Conservation (phyloP, 2,797 vertebrate genomes). For the Scyliorhinus canicula region DNA sequence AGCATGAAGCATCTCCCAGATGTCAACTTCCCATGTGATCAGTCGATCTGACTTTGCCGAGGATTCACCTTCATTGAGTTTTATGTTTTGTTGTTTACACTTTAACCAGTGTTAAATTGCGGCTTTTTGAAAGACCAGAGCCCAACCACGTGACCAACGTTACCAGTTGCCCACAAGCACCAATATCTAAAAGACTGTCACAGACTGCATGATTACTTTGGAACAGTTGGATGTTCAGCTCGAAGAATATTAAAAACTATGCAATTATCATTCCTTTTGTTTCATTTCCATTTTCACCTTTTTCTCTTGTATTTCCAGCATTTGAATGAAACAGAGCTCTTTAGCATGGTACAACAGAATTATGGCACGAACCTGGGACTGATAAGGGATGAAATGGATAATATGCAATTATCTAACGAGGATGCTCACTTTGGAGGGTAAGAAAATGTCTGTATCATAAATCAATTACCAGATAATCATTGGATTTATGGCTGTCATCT, state of each 20-base stretch:
- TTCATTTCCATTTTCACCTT: neutral
- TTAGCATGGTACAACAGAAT: constrained; percentile 85
- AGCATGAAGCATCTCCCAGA: neutral
- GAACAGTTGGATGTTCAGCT: neutral
- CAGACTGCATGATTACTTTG: neutral
- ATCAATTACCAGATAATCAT: neutral
- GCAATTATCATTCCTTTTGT: neutral
- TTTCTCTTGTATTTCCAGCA: constrained; percentile 48
- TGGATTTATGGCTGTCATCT: constrained; percentile 51
- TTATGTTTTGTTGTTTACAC: neutral
- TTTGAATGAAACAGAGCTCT: constrained; percentile 71
- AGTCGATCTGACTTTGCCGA: neutral
- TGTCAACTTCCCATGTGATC: neutral
- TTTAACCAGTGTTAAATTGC: neutral
- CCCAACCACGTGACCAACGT: neutral
- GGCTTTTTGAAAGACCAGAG: neutral
- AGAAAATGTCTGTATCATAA: constrained; percentile 38
- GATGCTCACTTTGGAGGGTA: constrained; percentile 70
- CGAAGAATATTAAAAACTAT: neutral
- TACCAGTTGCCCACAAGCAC: neutral
- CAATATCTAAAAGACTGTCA: neutral
- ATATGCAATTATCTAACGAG: constrained; percentile 63
- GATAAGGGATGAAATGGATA: constrained; percentile 86
- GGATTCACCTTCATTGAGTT: neutral
- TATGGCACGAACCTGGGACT: constrained; percentile 88